A percentile compares a stretch with the other conserved stretches of the same genome.
Conservation (phyloP, 2,797 vertebrate species). For the Melanotaenia parkinsoni region DNA sequence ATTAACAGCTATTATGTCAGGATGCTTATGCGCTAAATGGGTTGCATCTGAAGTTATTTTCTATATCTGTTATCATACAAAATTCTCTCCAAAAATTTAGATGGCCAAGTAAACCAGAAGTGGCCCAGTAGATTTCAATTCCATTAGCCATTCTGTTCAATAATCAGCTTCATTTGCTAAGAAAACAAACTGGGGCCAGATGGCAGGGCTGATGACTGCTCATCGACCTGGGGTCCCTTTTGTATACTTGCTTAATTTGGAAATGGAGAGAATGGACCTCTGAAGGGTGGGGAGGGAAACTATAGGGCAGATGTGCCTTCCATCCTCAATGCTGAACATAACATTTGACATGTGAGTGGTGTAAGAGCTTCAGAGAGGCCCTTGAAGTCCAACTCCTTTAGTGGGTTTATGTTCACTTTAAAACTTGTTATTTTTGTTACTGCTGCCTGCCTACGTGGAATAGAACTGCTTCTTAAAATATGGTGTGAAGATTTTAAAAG, state of each 20-base stretch:
- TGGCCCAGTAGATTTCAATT: conserved; percentile 68
- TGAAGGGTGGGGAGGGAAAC: conserved; percentile 56
- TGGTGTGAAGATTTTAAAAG: conserved; percentile 20
- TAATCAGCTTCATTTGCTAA: conserved; percentile 84
- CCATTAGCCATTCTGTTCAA: conserved; percentile 75
- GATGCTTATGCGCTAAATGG: conserved; percentile 38
- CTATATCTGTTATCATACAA: conserved; percentile 44
- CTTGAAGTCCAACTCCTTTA: conserved; percentile 27
- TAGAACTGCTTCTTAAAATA: conserved; percentile 43
- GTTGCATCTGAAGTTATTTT: conserved; percentile 36
- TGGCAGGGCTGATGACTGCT: conserved; percentile 76
- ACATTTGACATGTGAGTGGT: conserved; percentile 48
- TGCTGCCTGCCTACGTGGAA: conserved; percentile 20
- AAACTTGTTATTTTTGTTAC: conserved; percentile 20
- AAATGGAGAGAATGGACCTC: conserved; percentile 66
- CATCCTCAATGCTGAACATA: conserved; percentile 40
- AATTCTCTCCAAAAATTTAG: conserved; percentile 55
- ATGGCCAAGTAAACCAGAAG: conserved; percentile 67
- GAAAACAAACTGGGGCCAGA: conserved; percentile 84
- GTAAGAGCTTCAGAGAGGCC: conserved; percentile 36
- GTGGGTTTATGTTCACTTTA: conserved; percentile 37
- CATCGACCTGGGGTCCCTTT: conserved; percentile 82
- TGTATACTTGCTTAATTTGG: conserved; percentile 66
- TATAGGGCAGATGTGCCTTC: conserved; percentile 66
- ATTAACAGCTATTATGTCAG: conserved; percentile 43